Conservation (phyloP, 2,113 vertebrate species). For the Dasyornis broadbenti region DNA sequence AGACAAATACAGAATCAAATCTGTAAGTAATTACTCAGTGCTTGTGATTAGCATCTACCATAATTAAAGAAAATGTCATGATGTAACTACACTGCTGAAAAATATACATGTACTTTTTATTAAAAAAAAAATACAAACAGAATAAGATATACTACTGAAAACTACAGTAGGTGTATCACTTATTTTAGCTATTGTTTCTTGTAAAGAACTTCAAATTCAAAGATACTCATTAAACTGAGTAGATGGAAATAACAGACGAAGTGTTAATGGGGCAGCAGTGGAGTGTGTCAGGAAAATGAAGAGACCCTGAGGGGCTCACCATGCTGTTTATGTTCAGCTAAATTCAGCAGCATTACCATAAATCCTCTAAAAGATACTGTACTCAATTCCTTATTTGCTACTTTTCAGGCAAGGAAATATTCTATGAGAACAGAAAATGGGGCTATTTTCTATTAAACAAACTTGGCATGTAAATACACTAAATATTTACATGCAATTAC, state of each 20-base stretch:
- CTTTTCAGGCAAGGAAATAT: neutral
- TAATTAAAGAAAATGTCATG: constrained; percentile 13
- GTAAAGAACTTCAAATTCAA: constrained; percentile 58
- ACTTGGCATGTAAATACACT: neutral
- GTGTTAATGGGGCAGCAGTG: constrained; percentile 79
- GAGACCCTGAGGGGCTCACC: constrained; percentile 74
- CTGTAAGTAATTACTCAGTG: neutral
- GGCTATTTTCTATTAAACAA: neutral
- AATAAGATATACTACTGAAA: neutral
- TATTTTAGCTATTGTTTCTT: constrained; percentile 57
- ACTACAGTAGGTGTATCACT: constrained; percentile 1
- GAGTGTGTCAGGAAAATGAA: constrained; percentile 77
- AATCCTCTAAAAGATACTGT: constrained; percentile 66
- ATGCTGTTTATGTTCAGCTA: constrained; percentile 66
- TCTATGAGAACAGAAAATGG: neutral
- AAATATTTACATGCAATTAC: neutral
- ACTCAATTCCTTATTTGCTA: neutral
- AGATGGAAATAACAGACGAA: constrained; percentile 76
- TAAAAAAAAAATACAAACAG: neutral
- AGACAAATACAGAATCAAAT: neutral
- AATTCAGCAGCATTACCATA: constrained; percentile 57
- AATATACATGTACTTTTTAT: neutral
- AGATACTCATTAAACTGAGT: constrained; percentile 78
- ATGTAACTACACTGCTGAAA: neutral
- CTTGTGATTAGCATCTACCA: neutral